Evolutionary conservation across 2,113 vertebrate species (phyloP), one percentile per base, ranked within the genome.

Genomic region (Nicator chloris): DNA sequence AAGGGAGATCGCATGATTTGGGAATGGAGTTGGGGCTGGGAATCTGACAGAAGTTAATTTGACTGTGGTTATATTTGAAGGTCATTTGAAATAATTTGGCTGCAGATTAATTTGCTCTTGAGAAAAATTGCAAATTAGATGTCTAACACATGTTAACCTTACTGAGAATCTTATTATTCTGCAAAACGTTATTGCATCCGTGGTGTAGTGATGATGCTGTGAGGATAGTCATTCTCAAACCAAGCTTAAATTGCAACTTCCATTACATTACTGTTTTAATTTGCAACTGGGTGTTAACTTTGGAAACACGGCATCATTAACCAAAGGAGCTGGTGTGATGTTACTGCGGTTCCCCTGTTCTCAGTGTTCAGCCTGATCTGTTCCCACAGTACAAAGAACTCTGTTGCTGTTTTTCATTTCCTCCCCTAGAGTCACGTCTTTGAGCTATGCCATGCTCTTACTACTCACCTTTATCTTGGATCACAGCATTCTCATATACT

Each of bases 171-270:
- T 28, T 44, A 11, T 27, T 71, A 9, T 9, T 70, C 19, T 22
- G 30, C 47, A 66, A 35, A 78, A 51, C 0, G 0, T 49, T 37
- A 10, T 18, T 57, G 60, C 3, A 2, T 31, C 23, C 12, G 21
- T 77, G 18, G 6, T 18, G 20, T 44, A 21, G n/a, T 16, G 51
- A 18, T 49, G 39, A 19, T 56, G 22, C 10, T 61, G 26, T 4
- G 42, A 50, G 19, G 42, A 18, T 2, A 18, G 17, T 60, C 20
- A 50, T 39, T 17, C 1, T 70, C 59, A 53, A 78, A n/a, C 59
- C 20, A 1, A 35, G 45, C 30, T 56, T 20, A 31, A 80, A 77
- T 10, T 39, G 30, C 23, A 39, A 3, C 31, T 94, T 83, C 19
- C 4, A 1, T 72, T 77, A 49, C 37, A 11, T 57, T 47, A 1